Base-by-base conservation (phyloP, 2,888 invertebrate species). In the Mactromeris polynyma region DNA sequence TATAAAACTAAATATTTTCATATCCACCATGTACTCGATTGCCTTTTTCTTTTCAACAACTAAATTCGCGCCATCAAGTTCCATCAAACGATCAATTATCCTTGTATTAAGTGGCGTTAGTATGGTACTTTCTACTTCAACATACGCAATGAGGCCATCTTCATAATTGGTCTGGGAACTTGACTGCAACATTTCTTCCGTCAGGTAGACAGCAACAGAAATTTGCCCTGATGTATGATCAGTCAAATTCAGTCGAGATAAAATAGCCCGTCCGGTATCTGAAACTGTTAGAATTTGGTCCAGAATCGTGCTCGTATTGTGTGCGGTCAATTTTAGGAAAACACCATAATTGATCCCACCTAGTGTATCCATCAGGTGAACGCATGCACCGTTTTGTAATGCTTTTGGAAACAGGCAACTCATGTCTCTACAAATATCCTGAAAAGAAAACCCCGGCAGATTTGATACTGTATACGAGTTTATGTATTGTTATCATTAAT, bases 341-440 rank as follows among this genome's bases (percentile, higher is more conserved):
- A 83, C 38, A 19, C 79, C 81, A 40, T 83, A 90, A 9, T 69
- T 33, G 0, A 90, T 77, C n/a, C 85, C 90, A 2, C 82, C 69
- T 17, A 90, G 36, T 11, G 42, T 33, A 2, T 87, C 58, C 19
- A 83, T 83, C 9, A 73, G n/a, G 51, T 85, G 80, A 1, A 86
- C 82, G 40, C 90, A 90, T 6, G 78, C 0, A 7, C 85, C 85
- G 14, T 79, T 38, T 51, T 83, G 21, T 1, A 78, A 40, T 0
- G 64, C 31, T 40, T 87, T 90, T 0, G 90, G 90, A 58, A 85
- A 83, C 26, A 46, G 17, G 33, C 90, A 90, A 6, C 58, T 42
- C 11, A 85, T 36, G 36, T 85, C 77, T 73, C 90, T 78, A 40
- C 90, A 90, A 4, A 83, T 38, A n/a, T 81, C 79, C 90, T 90